Conservation (phyloP, 2,888 invertebrate genomes). For the Hecatera dysodea region DNA sequence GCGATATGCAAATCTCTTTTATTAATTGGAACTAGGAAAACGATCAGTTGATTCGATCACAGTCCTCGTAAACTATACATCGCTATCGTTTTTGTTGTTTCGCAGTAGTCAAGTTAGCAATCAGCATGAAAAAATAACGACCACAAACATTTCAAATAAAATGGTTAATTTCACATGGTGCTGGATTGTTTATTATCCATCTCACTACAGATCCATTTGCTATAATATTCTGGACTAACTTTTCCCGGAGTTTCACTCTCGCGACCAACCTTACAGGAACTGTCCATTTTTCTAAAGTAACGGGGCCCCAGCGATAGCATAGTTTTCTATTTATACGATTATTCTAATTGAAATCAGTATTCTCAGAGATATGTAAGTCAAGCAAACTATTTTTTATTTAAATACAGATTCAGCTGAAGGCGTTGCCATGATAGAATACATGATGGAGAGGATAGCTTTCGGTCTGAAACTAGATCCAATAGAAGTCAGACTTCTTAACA, state of each 20-base stretch:
- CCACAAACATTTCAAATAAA: not conserved
- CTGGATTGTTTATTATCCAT: not conserved
- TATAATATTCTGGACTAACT: not conserved
- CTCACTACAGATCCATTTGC: not conserved
- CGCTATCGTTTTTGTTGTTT: not conserved
- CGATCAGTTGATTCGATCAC: not conserved
- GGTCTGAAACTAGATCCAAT: conserved; percentile 90
- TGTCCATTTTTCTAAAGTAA: too few relatives aligned
- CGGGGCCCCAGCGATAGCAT: too few relatives aligned
- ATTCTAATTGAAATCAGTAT: too few relatives aligned
- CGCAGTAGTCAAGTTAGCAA: not conserved
- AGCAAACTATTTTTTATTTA: not conserved
- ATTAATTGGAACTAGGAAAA: not conserved
- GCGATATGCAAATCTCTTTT: too few relatives aligned
- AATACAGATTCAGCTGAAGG: conserved; percentile 91
- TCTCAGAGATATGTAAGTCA: too few relatives aligned
- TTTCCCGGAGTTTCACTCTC: too few relatives aligned
- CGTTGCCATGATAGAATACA: conserved; percentile 91
- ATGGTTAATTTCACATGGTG: not conserved
- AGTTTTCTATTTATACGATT: too few relatives aligned
- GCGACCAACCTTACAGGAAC: too few relatives aligned
- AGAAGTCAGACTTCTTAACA: conserved; percentile 91
- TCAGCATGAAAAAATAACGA: not conserved
- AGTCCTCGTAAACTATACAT: not conserved
- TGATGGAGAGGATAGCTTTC: conserved; percentile 93